A percentile compares a stretch with the other conserved stretches of the same genome.
These are phyloP conservation scores for Bungarus multicinctus DNA, from an alignment of 2,113 vertebrate species.

Conservation along the genomic window DNA sequence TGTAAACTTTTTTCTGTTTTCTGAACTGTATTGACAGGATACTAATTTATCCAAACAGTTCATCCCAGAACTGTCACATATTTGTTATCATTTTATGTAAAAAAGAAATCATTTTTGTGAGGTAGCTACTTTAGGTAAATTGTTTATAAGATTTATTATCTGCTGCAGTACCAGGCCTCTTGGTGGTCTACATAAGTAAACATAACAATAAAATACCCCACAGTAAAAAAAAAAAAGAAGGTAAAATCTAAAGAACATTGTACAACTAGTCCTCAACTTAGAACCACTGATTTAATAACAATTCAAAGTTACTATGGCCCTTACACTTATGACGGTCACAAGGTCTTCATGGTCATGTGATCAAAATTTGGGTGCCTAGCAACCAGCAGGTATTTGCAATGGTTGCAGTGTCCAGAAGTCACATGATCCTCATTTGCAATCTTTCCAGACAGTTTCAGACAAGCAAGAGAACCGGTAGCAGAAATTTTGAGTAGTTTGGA, in stretches of 20 bases:
- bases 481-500: too few relatives aligned
- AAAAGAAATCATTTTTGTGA: not conserved
- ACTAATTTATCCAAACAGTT: not conserved
- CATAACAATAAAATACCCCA: not conserved
- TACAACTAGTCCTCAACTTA: not conserved
- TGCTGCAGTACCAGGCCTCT: not conserved
- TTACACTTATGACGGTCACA: not conserved
- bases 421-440: too few relatives aligned
- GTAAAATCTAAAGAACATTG: not conserved
- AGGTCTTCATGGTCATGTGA: not conserved
- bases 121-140: not conserved
- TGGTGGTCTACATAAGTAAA: not conserved
- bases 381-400: not conserved
- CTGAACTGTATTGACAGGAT: not conserved
- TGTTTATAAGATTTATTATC: not conserved
- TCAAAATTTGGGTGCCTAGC: not conserved
- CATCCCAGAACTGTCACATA: not conserved
- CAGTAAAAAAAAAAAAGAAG: not conserved
- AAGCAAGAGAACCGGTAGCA: too few relatives aligned
- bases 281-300: not conserved
- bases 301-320: not conserved
- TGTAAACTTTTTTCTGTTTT: not conserved
- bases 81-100: not conserved
- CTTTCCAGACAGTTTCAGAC: not conserved
- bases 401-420: not conserved